Percentiles rank a stretch among this genome's conserved stretches.
Conservation (phyloP, 1,140 invertebrate species). For the Uloborus diversus region DNA sequence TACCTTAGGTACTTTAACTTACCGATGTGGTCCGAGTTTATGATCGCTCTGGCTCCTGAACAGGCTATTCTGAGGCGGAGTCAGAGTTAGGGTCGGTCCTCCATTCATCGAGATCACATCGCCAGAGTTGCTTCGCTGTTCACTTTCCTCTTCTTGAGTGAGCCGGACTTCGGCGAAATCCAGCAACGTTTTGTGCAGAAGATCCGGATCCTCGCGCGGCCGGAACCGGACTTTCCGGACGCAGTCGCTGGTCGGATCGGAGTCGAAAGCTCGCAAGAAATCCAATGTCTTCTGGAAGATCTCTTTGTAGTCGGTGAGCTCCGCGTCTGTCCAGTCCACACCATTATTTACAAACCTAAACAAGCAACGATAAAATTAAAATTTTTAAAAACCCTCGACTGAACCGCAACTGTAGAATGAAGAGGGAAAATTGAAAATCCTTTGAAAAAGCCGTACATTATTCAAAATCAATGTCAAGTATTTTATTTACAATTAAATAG, state of each 20-base stretch:
- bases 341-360: conserved; percentile 89
- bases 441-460: no score
- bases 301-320: conserved; percentile 84
- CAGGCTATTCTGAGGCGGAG: conserved; percentile 65
- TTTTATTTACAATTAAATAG: no score
- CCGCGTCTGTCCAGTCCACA: conserved; percentile 69
- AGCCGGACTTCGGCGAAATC: conserved; percentile 89
- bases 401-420: no score
- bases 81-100: conserved; percentile 27
- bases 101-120: conserved; percentile 4
- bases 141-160: conserved; percentile 7
- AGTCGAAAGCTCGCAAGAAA: conserved; percentile 91
- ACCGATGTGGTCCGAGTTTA: conserved; percentile 77
- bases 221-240: conserved; percentile 80
- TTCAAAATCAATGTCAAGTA: no score
- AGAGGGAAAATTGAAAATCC: no score
- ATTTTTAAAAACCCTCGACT: no score
- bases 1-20: no score
- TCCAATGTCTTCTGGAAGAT: conserved; percentile 89
- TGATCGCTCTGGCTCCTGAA: conserved; percentile 94
- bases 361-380: no score
- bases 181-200: conserved; percentile 60
- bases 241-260: conserved; percentile 86
- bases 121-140: neutral
- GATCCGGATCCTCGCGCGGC: conserved; percentile 43